Evolutionary conservation across 1,140 invertebrate species (phyloP).

Genomic region (Lepidurus arcticus): DNA sequence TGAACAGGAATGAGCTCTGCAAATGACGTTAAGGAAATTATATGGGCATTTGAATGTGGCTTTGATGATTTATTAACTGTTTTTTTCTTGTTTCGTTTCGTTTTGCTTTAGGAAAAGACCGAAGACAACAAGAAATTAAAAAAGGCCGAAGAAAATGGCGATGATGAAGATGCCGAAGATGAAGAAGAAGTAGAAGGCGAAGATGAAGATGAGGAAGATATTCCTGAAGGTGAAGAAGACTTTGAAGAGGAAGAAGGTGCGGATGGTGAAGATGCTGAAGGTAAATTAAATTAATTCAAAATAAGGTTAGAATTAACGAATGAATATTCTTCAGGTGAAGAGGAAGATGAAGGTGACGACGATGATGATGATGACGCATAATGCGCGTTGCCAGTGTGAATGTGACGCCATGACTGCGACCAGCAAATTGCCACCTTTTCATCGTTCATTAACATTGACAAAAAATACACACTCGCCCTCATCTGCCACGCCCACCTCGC

Average conservation of each 20-base stretch:
- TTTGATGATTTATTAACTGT: conserved; percentile 10
- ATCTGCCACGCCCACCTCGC: conserved; percentile 20
- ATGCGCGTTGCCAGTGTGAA: conserved; percentile 27
- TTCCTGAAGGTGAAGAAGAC: conserved; percentile 36
- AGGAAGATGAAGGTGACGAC: conserved; percentile 32
- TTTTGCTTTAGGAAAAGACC: conserved; percentile 28
- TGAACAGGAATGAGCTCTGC: no score
- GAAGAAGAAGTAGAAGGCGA: conserved; percentile 34
- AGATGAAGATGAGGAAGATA: conserved; percentile 36
- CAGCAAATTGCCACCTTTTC: conserved; percentile 19
- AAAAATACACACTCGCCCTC: conserved; percentile 25
- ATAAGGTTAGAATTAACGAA: background rate
- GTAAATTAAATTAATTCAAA: conserved; percentile 24
- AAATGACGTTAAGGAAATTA: background rate
- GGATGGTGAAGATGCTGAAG: conserved; percentile 33
- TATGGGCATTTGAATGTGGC: background rate
- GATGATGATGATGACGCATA: conserved; percentile 35
- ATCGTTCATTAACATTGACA: conserved; percentile 23
- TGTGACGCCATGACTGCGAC: conserved; percentile 20
- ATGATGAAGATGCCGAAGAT: conserved; percentile 35
- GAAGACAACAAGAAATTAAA: conserved; percentile 35
- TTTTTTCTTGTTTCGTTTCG: background rate
- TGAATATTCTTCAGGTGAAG: conserved; percentile 10
- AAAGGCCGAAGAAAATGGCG: conserved; percentile 32
- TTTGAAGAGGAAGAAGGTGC: conserved; percentile 35